Base-by-base conservation (phyloP, 2,888 invertebrate species). In the Leistus spinibarbis region DNA sequence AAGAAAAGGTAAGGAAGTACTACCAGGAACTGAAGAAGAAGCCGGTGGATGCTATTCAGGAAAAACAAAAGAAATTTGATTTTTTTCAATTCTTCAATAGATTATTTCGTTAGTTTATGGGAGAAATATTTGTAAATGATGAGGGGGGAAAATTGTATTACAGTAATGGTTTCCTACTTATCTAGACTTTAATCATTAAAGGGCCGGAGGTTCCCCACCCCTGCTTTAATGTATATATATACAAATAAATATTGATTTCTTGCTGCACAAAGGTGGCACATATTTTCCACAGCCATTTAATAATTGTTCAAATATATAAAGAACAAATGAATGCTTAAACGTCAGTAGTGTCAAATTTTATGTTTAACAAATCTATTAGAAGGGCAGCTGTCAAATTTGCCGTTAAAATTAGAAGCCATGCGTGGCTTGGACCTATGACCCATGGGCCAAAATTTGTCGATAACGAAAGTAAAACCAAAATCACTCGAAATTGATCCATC, bases 401-500 rank as follows among this genome's bases (percentile, higher is more conserved):
- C 19, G 60, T 60, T 60, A 60, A 19, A 60, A 19, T 22, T 60
- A 22, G n/a, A 60, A 60, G 60, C 20, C 19, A 60, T 22, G 60
- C 60, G 22, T 19, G 20, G 60, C n/a, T 16, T 20, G 40, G n/a
- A n/a, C 40, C 13, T 7, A 40, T 2, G 40, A 40, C 40, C 20
- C 22, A 60, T 60, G 60, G 60, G 60, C 19, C 60, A 60, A 60
- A 60, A 60, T 60, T 60, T 20, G 17, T 60, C 60, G 1, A 60
- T 7, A 40, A 7, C 40, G 40, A 40, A 40, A 10, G 40, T 10
- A 40, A 40, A 40, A 5, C 40, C 4, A 40, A 40, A 60, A 3
- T 19, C 5, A 60, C 60, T 60, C 17, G 19, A 60, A 60, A 67
- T 73, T 60, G 67, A 73, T 73, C 40, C 60, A 24, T 73, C 73